Evolutionary conservation across 2,888 invertebrate genomes (phyloP).

Genomic region (Clistopyga incitator): DNA sequence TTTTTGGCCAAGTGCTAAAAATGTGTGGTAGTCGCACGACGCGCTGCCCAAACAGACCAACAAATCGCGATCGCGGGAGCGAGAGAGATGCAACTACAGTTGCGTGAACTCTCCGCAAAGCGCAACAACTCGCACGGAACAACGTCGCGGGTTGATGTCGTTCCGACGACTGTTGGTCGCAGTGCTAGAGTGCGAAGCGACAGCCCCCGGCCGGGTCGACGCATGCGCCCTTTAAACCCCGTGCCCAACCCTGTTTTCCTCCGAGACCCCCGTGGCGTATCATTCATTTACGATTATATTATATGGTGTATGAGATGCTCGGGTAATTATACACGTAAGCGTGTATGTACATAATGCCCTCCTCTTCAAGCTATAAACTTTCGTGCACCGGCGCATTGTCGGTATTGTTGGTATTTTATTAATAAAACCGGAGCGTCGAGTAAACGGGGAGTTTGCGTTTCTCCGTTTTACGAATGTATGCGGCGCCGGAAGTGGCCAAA

Average conservation of each 20-base stretch:
- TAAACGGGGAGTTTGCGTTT: neutral
- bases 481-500: too few species aligned
- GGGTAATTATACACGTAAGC: slow-evolving; percentile 11
- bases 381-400: too few species aligned
- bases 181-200: slow-evolving; percentile 74
- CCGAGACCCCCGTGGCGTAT: slow-evolving; percentile 64
- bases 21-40: neutral
- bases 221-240: slow-evolving; percentile 75
- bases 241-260: slow-evolving; percentile 77
- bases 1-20: neutral
- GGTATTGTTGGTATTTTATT: neutral
- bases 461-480: neutral
- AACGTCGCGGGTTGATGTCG: slow-evolving; percentile 76
- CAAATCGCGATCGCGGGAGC: slow-evolving; percentile 6
- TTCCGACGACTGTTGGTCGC: slow-evolving; percentile 78
- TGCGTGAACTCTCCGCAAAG: slow-evolving; percentile 37
- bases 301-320: slow-evolving; percentile 42
- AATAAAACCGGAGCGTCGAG: neutral
- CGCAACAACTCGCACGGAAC: slow-evolving; percentile 35
- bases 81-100: slow-evolving; percentile 23
- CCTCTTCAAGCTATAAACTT: neutral
- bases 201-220: slow-evolving; percentile 81
- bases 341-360: neutral
- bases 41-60: neutral
- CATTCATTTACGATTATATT: slow-evolving; percentile 67